A percentile compares a stretch with the other conserved stretches of the same genome.
phyloP scores from a whole-genome alignment of 1,140 invertebrate genomes.

The Ooceraea biroi region DNA sequence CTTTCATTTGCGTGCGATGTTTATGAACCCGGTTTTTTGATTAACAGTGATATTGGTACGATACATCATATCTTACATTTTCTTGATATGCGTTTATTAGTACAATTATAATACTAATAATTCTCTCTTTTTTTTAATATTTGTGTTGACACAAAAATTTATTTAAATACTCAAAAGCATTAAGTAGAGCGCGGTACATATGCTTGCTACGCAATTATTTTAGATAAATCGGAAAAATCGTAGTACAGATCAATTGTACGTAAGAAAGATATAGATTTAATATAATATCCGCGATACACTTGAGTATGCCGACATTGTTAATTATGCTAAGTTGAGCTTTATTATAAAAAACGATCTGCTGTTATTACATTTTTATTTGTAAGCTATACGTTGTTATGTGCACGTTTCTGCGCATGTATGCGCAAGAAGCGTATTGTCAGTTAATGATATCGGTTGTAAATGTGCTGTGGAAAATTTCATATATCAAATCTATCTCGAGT shows the following conservation, averaged over 20 bases:
- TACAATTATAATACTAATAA: slow-evolving; percentile 37
- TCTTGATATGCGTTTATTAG: slow-evolving; percentile 55
- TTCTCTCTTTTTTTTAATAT: slow-evolving; percentile 42
- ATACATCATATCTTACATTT: slow-evolving; percentile 17
- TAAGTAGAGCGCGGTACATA: neutral
- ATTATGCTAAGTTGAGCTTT: slow-evolving; percentile 36
- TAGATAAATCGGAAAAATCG: slow-evolving; percentile 34
- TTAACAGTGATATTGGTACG: slow-evolving; percentile 33
- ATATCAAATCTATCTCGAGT: slow-evolving; percentile 33
- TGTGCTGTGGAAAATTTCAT: slow-evolving; percentile 20
- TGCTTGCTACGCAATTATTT: slow-evolving; percentile 21
- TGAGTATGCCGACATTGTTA: slow-evolving; percentile 42
- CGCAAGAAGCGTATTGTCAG: slow-evolving; percentile 27
- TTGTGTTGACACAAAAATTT: slow-evolving; percentile 36
- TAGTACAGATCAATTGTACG: neutral
- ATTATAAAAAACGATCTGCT: slow-evolving; percentile 39
- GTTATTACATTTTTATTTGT: slow-evolving; percentile 35
- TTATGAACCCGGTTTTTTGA: slow-evolving; percentile 12
- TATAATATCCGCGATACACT: slow-evolving; percentile 27
- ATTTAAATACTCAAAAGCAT: slow-evolving; percentile 42
- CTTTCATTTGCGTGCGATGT: slow-evolving; percentile 38
- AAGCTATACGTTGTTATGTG: slow-evolving; percentile 14
- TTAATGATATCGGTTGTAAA: slow-evolving; percentile 40
- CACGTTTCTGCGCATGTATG: neutral
- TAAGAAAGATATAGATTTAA: slow-evolving; percentile 45